Percentiles rank a stretch among this genome's conserved stretches.
These are phyloP conservation scores for Columba guinea DNA, from an alignment of 2,797 vertebrate species.

Conservation along the genomic window DNA sequence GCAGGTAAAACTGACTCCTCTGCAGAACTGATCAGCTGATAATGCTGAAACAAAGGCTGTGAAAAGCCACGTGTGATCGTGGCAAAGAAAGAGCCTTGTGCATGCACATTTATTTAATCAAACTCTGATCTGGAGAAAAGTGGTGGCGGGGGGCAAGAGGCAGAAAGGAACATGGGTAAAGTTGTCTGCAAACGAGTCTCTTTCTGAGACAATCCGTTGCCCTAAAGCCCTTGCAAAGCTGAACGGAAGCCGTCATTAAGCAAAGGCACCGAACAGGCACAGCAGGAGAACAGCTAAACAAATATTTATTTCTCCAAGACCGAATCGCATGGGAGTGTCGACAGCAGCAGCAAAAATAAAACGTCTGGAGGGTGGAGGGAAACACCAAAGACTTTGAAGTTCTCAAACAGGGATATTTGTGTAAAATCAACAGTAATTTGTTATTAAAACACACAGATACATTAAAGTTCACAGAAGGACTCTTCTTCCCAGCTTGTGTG, in stretches of 20 bases:
- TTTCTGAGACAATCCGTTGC: conserved; percentile 22
- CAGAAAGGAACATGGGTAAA: not conserved
- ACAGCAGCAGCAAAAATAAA: conserved; percentile 14
- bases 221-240: conserved; percentile 16
- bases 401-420: conserved; percentile 19
- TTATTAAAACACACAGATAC: conserved; percentile 41
- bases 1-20: not conserved
- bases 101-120: not conserved
- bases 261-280: conserved; percentile 46
- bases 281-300: conserved; percentile 65
- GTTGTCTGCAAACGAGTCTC: not conserved
- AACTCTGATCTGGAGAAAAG: not conserved
- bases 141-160: accelerated
- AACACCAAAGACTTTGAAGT: conserved; percentile 20
- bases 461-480: conserved; percentile 7
- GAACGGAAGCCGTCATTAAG: conserved; percentile 53
- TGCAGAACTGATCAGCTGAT: not conserved
- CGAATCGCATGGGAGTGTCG: conserved; percentile 22
- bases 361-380: not conserved
- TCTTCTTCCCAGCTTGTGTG: not conserved
- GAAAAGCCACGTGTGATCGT: not conserved
- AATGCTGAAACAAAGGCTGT: not conserved
- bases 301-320: conserved; percentile 66
- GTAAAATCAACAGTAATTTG: conserved; percentile 34
- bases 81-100: not conserved